Percentiles rank a stretch among this genome's conserved stretches.
phyloP scores from a whole-genome alignment of 1,140 invertebrate genomes.

The Oscheius sp. region DNA sequence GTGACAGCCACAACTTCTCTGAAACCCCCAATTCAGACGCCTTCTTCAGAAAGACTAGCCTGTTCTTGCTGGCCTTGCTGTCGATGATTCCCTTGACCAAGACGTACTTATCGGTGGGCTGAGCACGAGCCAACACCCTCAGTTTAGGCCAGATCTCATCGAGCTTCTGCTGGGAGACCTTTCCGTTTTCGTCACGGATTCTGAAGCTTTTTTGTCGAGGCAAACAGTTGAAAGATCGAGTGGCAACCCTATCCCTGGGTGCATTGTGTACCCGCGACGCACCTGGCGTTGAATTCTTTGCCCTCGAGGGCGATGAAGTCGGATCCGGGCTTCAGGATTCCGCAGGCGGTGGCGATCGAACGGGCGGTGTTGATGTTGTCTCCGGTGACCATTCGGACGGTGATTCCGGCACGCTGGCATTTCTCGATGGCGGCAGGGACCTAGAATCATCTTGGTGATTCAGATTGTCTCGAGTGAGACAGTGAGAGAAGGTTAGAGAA shows the following conservation, averaged over 20 bases:
- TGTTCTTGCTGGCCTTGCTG: slow-evolving; percentile 48
- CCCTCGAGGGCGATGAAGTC: slow-evolving; percentile 89
- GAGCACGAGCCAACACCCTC: slow-evolving; percentile 59
- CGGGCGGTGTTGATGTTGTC: slow-evolving; percentile 61
- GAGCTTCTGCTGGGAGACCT: slow-evolving; percentile 64
- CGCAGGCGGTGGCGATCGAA: slow-evolving; percentile 61
- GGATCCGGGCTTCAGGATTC: slow-evolving; percentile 57
- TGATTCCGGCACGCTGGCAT: slow-evolving; percentile 61
- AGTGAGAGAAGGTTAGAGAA: too few species aligned
- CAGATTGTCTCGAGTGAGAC: too few species aligned
- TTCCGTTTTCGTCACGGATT: slow-evolving; percentile 73
- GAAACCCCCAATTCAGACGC: too few species aligned
- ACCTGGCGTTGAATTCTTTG: slow-evolving; percentile 89
- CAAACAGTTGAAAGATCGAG: slow-evolving; percentile 61
- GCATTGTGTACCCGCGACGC: too few species aligned
- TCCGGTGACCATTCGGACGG: slow-evolving; percentile 62
- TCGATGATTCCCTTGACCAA: slow-evolving; percentile 60
- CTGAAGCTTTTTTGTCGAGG: slow-evolving; percentile 64
- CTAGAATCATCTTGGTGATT: slow-evolving; percentile 7
- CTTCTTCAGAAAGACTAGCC: too few species aligned
- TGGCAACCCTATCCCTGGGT: too few species aligned
- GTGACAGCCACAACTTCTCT: slow-evolving; percentile 62
- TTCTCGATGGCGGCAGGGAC: slow-evolving; percentile 59
- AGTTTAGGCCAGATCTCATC: slow-evolving; percentile 88
- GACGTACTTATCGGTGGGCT: slow-evolving; percentile 61